Base-by-base conservation (phyloP, 1,140 invertebrate species). In the Drosophila carrolli region DNA sequence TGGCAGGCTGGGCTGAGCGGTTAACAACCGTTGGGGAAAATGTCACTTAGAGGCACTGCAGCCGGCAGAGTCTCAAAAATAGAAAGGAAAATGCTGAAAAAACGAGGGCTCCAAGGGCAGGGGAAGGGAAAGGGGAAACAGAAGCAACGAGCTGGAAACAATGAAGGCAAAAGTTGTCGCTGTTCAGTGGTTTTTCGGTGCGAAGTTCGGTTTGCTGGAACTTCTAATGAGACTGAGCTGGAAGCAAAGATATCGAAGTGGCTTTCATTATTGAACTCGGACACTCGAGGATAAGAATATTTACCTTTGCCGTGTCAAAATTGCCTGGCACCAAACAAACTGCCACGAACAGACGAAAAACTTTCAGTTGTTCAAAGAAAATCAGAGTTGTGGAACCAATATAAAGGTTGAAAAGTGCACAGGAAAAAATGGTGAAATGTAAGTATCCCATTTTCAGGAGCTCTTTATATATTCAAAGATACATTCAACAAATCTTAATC, bases 81-180 rank as follows among this genome's bases (percentile, higher is more conserved):
- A 48, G 60, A 43, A 67, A 35, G 60, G 59, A 59, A 71, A 75
- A 38, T 55, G 62, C 37, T 41, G 75, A 72, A 57, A 57, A 63
- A 51, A 19, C 53, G 29, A 8, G 76, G 50, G 41, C 59, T 16
- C 29, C 27, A 11, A 41, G 23, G 44, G 29, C 29, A 8, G 29
- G 29, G 29, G 8, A 32, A 32, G 66, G 37, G 43, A 46, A 37
- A 70, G 48, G 35, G 48, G 29, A 50, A 78, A 75, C 72, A 68
- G 54, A 53, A 48, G 62, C 82, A 86, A 83, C 82, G 78, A 86
- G 85, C 78, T 86, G 83, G 83, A 86, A 86, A 85, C 82, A 86
- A 86, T 86, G 82, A 86, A 86, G 79, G 74, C 79, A 86, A 82
- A 88, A 86, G 82, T 86, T 86, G 78, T 88, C 81, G 75, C 78